These are phyloP conservation scores for Drusus annulatus DNA, from an alignment of 1,140 invertebrate genomes.

Conservation along the genomic window DNA sequence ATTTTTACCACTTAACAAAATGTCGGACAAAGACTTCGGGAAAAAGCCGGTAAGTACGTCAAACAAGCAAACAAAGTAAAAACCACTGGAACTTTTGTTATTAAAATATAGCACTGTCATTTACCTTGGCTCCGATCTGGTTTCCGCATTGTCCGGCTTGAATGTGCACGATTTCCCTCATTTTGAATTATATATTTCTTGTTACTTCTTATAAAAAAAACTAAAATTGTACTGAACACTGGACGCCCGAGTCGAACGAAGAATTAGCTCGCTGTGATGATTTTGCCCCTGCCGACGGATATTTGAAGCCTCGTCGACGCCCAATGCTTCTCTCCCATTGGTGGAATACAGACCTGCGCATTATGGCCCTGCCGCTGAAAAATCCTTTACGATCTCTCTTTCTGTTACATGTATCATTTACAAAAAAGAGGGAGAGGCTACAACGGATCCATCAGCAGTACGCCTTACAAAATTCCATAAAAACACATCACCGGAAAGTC, in stretches of 20 bases:
- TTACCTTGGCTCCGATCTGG: constrained; percentile 82
- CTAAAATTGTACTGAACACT: constrained; percentile 46
- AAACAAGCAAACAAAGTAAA: too few species aligned
- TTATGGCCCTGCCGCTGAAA: neutral
- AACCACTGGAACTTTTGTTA: constrained; percentile 8
- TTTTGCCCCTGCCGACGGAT: constrained; percentile 25
- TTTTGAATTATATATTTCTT: constrained; percentile 62
- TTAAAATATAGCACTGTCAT: constrained; percentile 19
- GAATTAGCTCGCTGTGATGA: constrained; percentile 46
- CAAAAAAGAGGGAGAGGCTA: too few species aligned
- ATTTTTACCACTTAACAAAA: constrained; percentile 28
- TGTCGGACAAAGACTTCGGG: constrained; percentile 22
- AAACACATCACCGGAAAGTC: too few species aligned
- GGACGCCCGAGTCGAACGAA: constrained; percentile 43
- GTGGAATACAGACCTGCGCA: constrained; percentile 26
- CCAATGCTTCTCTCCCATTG: constrained; percentile 40
- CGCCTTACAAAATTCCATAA: too few species aligned
- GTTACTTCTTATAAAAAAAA: constrained; percentile 47
- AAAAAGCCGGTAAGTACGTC: neutral
- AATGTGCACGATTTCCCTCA: constrained; percentile 85
- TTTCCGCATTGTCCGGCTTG: constrained; percentile 85
- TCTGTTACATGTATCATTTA: too few species aligned
- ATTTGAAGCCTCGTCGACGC: constrained; percentile 50
- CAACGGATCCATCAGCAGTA: too few species aligned
- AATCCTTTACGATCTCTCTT: too few species aligned